These are phyloP conservation scores for Acomys russatus DNA, from an alignment of 2,797 vertebrate species.

Conservation along the genomic window DNA sequence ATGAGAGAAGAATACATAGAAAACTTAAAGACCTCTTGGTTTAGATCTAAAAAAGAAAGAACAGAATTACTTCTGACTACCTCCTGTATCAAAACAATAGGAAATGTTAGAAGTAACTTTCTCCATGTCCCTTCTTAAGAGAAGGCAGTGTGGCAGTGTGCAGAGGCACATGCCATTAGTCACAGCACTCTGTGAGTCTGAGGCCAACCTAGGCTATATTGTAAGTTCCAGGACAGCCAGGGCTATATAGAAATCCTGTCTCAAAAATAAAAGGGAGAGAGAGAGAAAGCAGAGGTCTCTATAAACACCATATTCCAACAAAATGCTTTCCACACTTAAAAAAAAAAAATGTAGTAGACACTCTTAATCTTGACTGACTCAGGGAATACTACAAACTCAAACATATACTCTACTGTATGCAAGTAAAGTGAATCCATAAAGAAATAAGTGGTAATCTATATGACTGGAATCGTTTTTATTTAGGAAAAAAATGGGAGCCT, in stretches of 20 bases:
- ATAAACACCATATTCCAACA: background rate
- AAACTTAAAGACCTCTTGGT: background rate
- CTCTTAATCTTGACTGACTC: background rate
- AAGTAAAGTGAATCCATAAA: constrained; percentile 34
- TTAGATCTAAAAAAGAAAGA: background rate
- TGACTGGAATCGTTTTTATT: constrained; percentile 44
- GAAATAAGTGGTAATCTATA: background rate
- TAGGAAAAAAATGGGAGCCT: background rate
- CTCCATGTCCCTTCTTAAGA: background rate
- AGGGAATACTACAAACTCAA: background rate
- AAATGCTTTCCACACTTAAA: background rate
- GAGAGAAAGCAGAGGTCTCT: background rate
- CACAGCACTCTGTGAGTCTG: background rate
- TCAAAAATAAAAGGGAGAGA: background rate
- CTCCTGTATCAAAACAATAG: background rate
- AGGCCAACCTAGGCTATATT: background rate
- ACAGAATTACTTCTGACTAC: background rate
- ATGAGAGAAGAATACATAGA: background rate
- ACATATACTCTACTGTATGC: background rate
- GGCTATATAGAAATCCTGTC: background rate
- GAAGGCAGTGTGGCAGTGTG: background rate
- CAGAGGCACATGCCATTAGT: too few species aligned
- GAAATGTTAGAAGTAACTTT: background rate
- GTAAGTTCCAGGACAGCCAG: background rate
- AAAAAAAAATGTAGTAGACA: background rate